A percentile compares a stretch with the other conserved stretches of the same genome.
Evolutionary conservation across 2,113 vertebrate species (phyloP).

Genomic region (Perca flavescens): DNA sequence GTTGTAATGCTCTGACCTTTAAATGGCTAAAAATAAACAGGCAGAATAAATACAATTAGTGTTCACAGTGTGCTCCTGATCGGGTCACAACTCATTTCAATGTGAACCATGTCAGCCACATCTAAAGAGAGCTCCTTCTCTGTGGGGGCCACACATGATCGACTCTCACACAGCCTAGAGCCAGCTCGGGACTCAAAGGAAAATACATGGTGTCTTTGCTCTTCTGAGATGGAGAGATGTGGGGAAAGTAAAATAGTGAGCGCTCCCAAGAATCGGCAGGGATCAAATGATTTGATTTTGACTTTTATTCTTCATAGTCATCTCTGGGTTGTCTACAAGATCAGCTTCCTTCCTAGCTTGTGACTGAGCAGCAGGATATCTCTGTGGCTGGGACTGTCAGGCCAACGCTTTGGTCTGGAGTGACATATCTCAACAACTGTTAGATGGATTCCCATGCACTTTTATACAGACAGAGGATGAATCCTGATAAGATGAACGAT

Average conservation of each 20-base stretch:
- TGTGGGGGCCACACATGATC: not conserved
- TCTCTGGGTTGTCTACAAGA: not conserved
- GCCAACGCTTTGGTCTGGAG: too few species aligned
- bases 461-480: not conserved
- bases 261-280: not conserved
- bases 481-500: too few species aligned
- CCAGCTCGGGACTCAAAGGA: not conserved
- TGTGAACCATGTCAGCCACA: not conserved
- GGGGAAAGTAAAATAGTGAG: not conserved
- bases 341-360: not conserved
- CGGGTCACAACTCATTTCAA: not conserved
- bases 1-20: not conserved
- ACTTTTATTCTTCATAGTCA: not conserved
- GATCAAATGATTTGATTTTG: not conserved
- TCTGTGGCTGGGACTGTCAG: not conserved
- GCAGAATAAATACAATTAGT: not conserved
- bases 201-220: not conserved
- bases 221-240: not conserved
- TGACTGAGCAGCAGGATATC: not conserved
- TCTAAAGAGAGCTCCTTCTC: not conserved
- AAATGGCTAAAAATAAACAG: not conserved
- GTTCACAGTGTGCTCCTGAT: not conserved
- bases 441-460: not conserved
- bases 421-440: not conserved
- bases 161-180: not conserved